Percentiles rank a stretch among this genome's conserved stretches.
Evolutionary conservation across 2,113 vertebrate species (phyloP).

Genomic region (Axis porcinus): DNA sequence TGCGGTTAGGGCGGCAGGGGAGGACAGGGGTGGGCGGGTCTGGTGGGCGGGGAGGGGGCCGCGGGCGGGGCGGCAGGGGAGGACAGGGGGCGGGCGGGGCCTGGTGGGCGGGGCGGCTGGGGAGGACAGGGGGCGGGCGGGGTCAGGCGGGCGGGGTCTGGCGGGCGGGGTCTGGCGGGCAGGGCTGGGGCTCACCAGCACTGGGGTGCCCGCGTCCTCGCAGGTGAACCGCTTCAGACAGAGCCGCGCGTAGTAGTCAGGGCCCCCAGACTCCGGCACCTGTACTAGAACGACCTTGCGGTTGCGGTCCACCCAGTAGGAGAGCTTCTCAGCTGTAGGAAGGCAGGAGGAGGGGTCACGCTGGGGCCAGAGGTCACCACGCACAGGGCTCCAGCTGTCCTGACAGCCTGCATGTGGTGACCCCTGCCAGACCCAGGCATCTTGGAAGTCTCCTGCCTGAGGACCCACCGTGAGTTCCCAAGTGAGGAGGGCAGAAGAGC

Average conservation of each 20-base stretch:
- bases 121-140: too few relatives aligned
- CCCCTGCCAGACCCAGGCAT: background rate
- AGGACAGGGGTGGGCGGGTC: too few relatives aligned
- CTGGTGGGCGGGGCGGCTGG: too few relatives aligned
- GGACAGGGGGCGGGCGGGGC: too few relatives aligned
- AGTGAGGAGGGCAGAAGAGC: background rate
- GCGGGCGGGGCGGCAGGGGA: too few relatives aligned
- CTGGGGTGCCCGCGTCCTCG: slow-evolving; percentile 72
- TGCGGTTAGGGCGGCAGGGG: too few relatives aligned
- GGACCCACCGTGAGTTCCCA: background rate
- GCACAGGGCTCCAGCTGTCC: background rate
- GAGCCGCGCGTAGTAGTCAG: slow-evolving; percentile 86
- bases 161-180: fast-evolving
- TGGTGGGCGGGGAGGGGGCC: too few relatives aligned
- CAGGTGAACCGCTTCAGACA: slow-evolving; percentile 87
- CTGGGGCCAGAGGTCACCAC: background rate
- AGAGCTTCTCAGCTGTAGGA: slow-evolving; percentile 81
- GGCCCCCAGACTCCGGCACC: slow-evolving; percentile 77
- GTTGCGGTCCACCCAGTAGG: slow-evolving; percentile 78
- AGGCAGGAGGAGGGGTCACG: background rate
- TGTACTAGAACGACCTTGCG: slow-evolving; percentile 81
- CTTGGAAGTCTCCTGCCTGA: background rate
- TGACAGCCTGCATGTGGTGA: background rate
- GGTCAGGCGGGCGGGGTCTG: too few relatives aligned
- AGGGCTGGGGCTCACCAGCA: slow-evolving; percentile 78